Conservation (phyloP, 2,113 vertebrate species). For the Mustela nigripes region DNA sequence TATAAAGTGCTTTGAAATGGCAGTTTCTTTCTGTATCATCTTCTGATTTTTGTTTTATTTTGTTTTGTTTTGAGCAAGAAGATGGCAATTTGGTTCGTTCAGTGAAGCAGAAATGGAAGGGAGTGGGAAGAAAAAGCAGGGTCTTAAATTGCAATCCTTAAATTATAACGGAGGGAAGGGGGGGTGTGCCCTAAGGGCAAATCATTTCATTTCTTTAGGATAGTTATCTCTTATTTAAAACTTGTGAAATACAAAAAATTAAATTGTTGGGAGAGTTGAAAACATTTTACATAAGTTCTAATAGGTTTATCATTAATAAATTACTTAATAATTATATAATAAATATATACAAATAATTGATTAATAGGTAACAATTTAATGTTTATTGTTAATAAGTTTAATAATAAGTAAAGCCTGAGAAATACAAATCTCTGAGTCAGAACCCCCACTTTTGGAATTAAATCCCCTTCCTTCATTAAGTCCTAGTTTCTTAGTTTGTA, state of each 20-base stretch:
- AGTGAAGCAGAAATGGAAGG: not conserved
- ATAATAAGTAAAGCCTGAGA: not conserved
- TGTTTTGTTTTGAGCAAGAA: not conserved
- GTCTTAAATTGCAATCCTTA: not conserved
- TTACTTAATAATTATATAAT: not conserved
- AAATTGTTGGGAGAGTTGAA: not conserved
- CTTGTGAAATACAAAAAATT: not conserved
- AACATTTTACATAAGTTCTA: constrained; percentile 5
- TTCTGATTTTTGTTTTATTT: not conserved
- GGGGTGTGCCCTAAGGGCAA: not conserved
- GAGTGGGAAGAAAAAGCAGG: not conserved
- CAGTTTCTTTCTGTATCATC: not conserved
- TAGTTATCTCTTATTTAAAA: constrained; percentile 1
- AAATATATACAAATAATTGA: not conserved
- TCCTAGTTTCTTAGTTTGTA: not conserved
- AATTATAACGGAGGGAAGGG: not conserved
- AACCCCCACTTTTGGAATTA: not conserved
- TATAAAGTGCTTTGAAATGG: not conserved
- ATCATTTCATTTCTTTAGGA: not conserved
- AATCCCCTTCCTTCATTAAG: not conserved
- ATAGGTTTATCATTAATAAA: not conserved
- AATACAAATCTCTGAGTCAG: not conserved
- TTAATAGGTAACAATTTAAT: not conserved
- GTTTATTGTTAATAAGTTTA: not conserved
- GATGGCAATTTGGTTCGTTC: not conserved